These are phyloP conservation scores for Neosilurus hyrtlii DNA, from an alignment of 2,797 vertebrate genomes.

Conservation along the genomic window DNA sequence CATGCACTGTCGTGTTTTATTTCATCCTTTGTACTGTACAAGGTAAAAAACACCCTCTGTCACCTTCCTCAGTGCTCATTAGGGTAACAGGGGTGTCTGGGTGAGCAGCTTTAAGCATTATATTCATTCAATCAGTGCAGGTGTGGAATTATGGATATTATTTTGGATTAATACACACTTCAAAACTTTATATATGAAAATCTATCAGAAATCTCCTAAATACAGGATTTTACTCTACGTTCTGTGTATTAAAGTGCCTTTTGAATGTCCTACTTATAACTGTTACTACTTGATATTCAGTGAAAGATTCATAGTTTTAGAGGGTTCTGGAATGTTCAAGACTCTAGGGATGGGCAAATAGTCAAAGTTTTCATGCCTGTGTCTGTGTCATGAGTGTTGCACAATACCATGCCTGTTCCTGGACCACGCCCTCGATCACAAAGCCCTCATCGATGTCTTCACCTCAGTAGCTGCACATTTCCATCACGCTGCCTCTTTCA, in stretches of 20 bases:
- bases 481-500: background rate
- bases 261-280: background rate
- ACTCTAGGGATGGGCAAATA: conserved; percentile 17
- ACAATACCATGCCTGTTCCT: conserved; percentile 4
- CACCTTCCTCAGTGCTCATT: background rate
- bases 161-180: background rate
- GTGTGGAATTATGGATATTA: background rate
- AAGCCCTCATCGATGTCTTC: conserved; percentile 22
- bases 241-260: background rate
- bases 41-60: background rate
- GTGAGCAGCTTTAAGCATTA: background rate
- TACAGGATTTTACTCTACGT: background rate
- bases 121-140: background rate
- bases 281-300: too few species aligned
- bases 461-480: background rate
- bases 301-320: background rate
- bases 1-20: background rate
- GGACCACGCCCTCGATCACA: conserved; percentile 29
- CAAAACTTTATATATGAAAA: background rate
- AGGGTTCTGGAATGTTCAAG: background rate
- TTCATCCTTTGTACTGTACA: background rate
- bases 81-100: background rate
- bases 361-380: background rate
- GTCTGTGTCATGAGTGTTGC: conserved; percentile 18
- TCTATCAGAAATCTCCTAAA: background rate